Base-by-base conservation (phyloP, 2,888 invertebrate species). In the Kuschelorhynchus macadamiae region DNA sequence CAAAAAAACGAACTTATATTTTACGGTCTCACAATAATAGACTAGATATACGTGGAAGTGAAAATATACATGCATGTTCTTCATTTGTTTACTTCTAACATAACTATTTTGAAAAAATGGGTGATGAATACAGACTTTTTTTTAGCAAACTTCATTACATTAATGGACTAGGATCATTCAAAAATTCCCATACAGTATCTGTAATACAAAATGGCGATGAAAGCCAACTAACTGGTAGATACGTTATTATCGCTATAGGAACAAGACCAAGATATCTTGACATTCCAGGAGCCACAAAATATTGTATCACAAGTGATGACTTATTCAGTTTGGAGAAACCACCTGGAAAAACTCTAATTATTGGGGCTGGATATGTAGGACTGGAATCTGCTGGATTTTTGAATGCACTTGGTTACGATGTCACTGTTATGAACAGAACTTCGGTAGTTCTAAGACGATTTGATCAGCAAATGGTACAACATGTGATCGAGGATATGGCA, bases 361-460 rank as follows among this genome's bases (percentile, higher is more conserved):
- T 97, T 64, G 97, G 97, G 61, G 96, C 94, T 82, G 95, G 95
- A 84, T 96, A 97, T 81, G 96, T 97, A 78, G 95, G 96, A 57
- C 85, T 97, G 66, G 97, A 97, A 84, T 96, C 96, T 85, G 97
- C 96, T 63, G 97, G 97, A 0, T 97, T 97, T 83, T 85, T 97
- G 39, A 91, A 91, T 78, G 94, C 94, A 2, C 84, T 97, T 55
- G 97, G 97, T 7, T 93, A 89, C 81, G 91, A 95, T 68, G 89
- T 94, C 0, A 93, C 95, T 0, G 90, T 97, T 36, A 92, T 97
- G 90, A 91, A 96, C 0, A 89, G 96, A 1, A 96, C 36, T 2
- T 9, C 96, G 0, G 90, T 96, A 72, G 88, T 94, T 11, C 85
- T 97, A 67, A 89, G 96, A 74, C 96, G 95, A 17, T 97, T 97